Base-by-base conservation (phyloP, 2,113 vertebrate genomes). In the Muntiacus reevesi region DNA sequence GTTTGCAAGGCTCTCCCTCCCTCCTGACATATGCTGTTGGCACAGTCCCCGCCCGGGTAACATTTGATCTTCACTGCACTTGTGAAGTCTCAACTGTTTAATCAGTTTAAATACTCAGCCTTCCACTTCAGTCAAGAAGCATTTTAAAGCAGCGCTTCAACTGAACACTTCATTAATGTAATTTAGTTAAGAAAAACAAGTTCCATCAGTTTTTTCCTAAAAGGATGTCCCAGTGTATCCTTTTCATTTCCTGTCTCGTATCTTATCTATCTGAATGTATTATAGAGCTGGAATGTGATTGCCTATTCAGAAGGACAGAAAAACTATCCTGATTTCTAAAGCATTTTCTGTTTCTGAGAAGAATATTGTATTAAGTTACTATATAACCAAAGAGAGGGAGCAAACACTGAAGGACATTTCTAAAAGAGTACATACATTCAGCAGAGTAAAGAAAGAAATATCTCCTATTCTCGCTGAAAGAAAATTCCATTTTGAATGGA, bases 131-230 rank as follows among this genome's bases (percentile, higher is more conserved):
- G 94, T 97, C 43, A 79, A 98, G 97, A 90, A 97, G 95, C 81
- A 67, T 97, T 96, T 97, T 89, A 93, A 95, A 97, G 89, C 87
- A 47, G 95, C 0, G 84, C 97, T 97, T 97, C 97, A 95, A 6
- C 94, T n/a, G 95, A 96, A 94, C 95, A 96, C 97, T 98, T 98
- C 97, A 97, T 98, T 98, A 98, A 96, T 97, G 96, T 96, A 97
- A 98, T 98, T 97, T 96, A 76, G 87, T 98, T 98, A 97, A 96
- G 97, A 97, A 96, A 97, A 97, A 98, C 95, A 97, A 94, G 79
- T 96, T 95, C 93, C 76, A 78, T 97, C 76, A 36, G 62, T 90
- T 97, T 97, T 97, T 95, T 97, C 62, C 94, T 57, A 55, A 96
- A 94, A 82, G 89, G 78, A 95, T 93, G 33, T 86, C 94, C 93